Evolutionary conservation across 2,113 vertebrate species (phyloP).

Genomic region (Engraulis encrasicolus): DNA sequence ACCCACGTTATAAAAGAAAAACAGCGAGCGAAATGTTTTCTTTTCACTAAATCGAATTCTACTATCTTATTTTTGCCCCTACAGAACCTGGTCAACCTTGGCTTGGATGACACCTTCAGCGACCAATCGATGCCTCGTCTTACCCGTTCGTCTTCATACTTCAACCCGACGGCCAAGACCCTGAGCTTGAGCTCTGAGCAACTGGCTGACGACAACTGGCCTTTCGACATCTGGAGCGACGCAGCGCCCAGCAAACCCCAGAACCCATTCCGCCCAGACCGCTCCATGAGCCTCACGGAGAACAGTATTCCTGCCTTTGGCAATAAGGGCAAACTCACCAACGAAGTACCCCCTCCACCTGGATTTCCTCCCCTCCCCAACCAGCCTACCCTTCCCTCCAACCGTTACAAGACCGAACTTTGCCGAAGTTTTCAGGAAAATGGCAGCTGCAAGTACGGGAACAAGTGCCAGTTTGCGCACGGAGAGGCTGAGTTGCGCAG

Average conservation of each 20-base stretch:
- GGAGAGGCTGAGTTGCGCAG: conserved; percentile 82
- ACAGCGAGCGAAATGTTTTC: neutral
- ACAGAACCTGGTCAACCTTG: conserved; percentile 57
- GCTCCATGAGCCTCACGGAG: conserved; percentile 81
- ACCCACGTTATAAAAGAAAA: no score
- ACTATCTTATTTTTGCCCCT: conserved; percentile 1
- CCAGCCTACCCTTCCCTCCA: conserved; percentile 63
- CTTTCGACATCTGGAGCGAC: conserved; percentile 72
- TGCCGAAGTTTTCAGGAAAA: conserved; percentile 80
- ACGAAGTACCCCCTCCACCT: conserved; percentile 74
- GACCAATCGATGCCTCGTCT: conserved; percentile 49
- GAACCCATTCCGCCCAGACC: conserved; percentile 70
- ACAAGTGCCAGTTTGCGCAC: conserved; percentile 88
- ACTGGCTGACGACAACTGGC: conserved; percentile 65
- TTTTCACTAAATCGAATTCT: neutral
- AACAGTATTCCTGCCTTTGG: conserved; percentile 61
- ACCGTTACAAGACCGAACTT: conserved; percentile 82
- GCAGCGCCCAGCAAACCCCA: conserved; percentile 52
- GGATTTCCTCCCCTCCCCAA: conserved; percentile 77
- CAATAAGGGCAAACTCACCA: conserved; percentile 63
- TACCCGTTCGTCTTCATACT: conserved; percentile 61
- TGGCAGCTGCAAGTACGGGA: conserved; percentile 79
- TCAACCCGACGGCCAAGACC: conserved; percentile 53
- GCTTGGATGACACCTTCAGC: conserved; percentile 59
- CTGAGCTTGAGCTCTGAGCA: conserved; percentile 65